Base-by-base conservation (phyloP, 2,797 vertebrate genomes). In the Scolopax bukidnonensis region DNA sequence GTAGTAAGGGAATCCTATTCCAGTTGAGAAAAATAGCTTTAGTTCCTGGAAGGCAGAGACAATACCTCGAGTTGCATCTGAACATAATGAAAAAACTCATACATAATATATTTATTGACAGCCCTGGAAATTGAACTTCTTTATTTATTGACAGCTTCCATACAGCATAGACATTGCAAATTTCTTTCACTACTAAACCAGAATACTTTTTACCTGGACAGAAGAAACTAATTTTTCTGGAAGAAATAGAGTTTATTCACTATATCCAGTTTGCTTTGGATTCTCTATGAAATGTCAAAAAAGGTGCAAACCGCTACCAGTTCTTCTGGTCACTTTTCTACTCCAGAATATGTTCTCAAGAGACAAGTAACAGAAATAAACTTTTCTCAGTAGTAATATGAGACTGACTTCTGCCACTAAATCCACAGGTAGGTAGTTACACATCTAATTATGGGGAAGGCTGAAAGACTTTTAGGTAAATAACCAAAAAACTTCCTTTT, bases 1-100 rank as follows among this genome's bases (percentile, higher is more conserved):
- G 43, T 51, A 40, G 71, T 79, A 90, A 74, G 51, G 80, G 64
- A 95, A 89, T 93, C 77, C 45, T 85, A 54, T 53, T 82, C 65
- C 64, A 86, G 61, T 74, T 4, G 18, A 87, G 87, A 90, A 89
- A 94, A 85, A 82, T 69, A 53, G 33, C 68, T 93, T 84, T 68
- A 92, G 59, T 96, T 92, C 86, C 78, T 65, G 59, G 69, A 87
- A 96, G 64, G 79, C 79, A 90, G 71, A 80, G 48, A 57, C 88
- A 90, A 81, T 71, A 83, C 67, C 10, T 20, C 63, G 71, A 95
- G 95, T 97, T 96, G 76, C 68, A 94, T 96, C 93, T 87, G 50
- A 96, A 95, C 53, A 54, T 96, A 97, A 97, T 97, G 94, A 97
- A 96, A 97, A 97, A 96, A 92, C 97, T 97, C 96, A 97, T 97